These are phyloP conservation scores for Desoria tigrina DNA, from an alignment of 2,888 invertebrate species.

Conservation along the genomic window DNA sequence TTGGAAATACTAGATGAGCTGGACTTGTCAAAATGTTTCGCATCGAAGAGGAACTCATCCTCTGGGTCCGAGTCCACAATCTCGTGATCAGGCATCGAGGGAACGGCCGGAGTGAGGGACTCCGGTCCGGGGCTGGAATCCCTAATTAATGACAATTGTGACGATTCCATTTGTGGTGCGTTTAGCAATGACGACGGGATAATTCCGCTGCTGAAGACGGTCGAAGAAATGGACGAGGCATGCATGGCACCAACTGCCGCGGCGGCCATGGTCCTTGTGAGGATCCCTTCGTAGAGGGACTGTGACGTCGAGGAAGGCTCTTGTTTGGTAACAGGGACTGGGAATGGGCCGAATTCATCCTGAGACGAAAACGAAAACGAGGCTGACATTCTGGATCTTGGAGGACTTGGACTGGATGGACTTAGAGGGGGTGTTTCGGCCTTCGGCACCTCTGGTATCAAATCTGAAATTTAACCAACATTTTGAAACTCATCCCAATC, in stretches of 20 bases:
- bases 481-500: not conserved
- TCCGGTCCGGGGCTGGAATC: slow-evolving; percentile 34
- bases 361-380: slow-evolving; percentile 14
- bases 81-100: slow-evolving; percentile 42
- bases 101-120: slow-evolving; percentile 37
- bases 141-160: not conserved
- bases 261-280: slow-evolving; percentile 32
- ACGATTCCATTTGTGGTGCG: not conserved
- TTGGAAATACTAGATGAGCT: slow-evolving; percentile 42
- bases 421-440: slow-evolving; percentile 9
- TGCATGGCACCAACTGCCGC: slow-evolving; percentile 22
- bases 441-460: slow-evolving; percentile 31
- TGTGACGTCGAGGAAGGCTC: slow-evolving; percentile 8
- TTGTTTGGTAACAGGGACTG: not conserved
- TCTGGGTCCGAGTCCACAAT: slow-evolving; percentile 41
- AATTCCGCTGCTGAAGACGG: not conserved
- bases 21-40: slow-evolving; percentile 49
- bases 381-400: slow-evolving; percentile 11
- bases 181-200: not conserved
- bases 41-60: slow-evolving; percentile 50
- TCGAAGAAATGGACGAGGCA: not conserved
- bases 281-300: slow-evolving; percentile 33
- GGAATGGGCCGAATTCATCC: slow-evolving; percentile 6
- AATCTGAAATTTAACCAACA: slow-evolving; percentile 14
- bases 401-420: slow-evolving; percentile 11